phyloP scores from a whole-genome alignment of 2,888 invertebrate genomes.

The Anthophora plumipes region DNA sequence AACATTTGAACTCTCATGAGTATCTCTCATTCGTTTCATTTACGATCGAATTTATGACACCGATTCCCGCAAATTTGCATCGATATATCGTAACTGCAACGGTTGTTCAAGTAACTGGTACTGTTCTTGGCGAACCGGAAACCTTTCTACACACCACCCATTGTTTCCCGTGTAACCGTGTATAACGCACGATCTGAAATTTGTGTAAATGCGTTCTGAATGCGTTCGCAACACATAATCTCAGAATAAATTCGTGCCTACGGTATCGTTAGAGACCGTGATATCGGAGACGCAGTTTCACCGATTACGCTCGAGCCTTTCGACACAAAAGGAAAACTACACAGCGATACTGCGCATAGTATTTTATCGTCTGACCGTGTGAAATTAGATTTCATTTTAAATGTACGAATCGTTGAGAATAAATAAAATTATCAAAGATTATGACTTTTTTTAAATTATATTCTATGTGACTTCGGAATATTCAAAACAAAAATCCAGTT shows the following conservation, averaged over 20 bases:
- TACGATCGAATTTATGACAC: no score
- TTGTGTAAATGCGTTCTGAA: slow-evolving; percentile 31
- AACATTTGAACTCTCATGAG: no score
- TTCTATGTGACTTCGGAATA: no score
- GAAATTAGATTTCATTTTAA: no score
- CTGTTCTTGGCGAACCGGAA: background rate
- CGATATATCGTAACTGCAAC: no score
- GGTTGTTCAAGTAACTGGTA: no score
- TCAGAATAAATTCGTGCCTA: slow-evolving; percentile 37
- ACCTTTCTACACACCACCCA: background rate
- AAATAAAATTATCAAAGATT: no score
- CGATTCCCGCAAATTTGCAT: background rate
- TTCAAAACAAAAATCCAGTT: no score
- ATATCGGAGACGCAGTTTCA: slow-evolving; percentile 20
- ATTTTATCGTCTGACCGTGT: no score
- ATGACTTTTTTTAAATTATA: no score
- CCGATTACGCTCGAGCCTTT: slow-evolving; percentile 30
- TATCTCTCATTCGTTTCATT: no score
- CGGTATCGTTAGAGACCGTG: slow-evolving; percentile 18
- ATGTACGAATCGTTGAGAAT: no score
- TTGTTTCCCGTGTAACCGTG: background rate
- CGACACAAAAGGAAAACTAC: slow-evolving; percentile 44
- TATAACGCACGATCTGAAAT: slow-evolving; percentile 20
- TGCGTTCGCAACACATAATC: slow-evolving; percentile 29
- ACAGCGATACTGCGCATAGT: slow-evolving; percentile 1